A percentile compares a stretch with the other conserved stretches of the same genome.
Conservation (phyloP, 2,888 invertebrate species). For the Callyntrura guangdongensis region DNA sequence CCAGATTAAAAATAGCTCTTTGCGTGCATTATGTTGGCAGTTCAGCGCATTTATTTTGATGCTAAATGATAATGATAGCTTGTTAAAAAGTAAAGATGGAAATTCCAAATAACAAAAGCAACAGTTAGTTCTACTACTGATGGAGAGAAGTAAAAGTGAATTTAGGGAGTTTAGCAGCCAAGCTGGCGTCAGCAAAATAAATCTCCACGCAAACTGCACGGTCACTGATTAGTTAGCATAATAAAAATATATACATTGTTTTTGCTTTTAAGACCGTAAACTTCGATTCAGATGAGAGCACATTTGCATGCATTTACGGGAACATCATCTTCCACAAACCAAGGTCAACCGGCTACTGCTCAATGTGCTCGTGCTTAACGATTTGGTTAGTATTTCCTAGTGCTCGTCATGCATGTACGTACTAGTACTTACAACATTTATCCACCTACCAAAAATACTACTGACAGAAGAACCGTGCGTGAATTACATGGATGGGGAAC, state of each 20-base stretch:
- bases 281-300: constrained; percentile 64
- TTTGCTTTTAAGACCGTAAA: constrained; percentile 13
- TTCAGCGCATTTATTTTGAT: neutral
- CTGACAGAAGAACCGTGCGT: neutral
- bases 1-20: too few relatives aligned
- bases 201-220: neutral
- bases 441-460: neutral
- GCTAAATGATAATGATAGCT: neutral
- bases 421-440: neutral
- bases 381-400: constrained; percentile 25
- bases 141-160: neutral
- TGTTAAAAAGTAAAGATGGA: constrained; percentile 13
- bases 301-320: neutral
- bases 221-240: constrained; percentile 15
- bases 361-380: neutral
- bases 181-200: constrained; percentile 23
- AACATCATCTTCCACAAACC: constrained; percentile 25
- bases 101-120: neutral
- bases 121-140: neutral
- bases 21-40: too few relatives aligned
- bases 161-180: neutral
- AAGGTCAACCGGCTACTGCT: constrained; percentile 52
- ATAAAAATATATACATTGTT: neutral
- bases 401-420: neutral
- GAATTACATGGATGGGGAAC: neutral